phyloP scores from a whole-genome alignment of 23 tunicate species.

The Pegea sp. region DNA sequence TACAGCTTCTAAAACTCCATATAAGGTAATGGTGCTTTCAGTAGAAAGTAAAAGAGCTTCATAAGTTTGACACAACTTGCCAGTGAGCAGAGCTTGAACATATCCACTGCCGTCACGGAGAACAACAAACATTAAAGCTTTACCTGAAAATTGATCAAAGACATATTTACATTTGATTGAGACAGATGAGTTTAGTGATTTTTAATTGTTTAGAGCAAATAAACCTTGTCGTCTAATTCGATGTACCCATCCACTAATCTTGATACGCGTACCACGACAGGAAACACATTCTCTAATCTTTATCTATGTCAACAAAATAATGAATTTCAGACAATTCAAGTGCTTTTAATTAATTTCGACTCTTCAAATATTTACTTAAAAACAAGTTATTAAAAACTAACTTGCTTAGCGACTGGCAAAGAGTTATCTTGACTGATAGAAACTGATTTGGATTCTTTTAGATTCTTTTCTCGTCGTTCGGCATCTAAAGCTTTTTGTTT shows the following conservation, averaged over 20 bases:
- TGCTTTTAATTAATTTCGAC: background rate
- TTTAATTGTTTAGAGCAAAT: background rate
- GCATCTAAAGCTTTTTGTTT: slow-evolving; percentile 39
- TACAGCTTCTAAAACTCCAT: slow-evolving; percentile 33
- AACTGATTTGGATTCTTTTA: slow-evolving; percentile 71
- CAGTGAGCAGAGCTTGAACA: slow-evolving; percentile 59
- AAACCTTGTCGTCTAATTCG: slow-evolving; percentile 75
- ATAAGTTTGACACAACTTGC: slow-evolving; percentile 65
- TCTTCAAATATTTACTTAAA: background rate
- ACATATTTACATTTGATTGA: background rate
- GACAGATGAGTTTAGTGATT: background rate
- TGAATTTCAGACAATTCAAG: background rate
- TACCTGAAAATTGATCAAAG: slow-evolving; percentile 23
- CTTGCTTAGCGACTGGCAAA: slow-evolving; percentile 38
- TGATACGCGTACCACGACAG: slow-evolving; percentile 34
- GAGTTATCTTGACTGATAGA: slow-evolving; percentile 24
- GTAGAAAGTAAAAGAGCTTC: slow-evolving; percentile 48
- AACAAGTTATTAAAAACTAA: background rate
- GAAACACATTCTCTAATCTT: slow-evolving; percentile 28
- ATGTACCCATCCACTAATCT: slow-evolving; percentile 83
- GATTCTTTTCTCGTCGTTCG: slow-evolving; percentile 51
- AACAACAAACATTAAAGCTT: slow-evolving; percentile 60
- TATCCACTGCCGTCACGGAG: slow-evolving; percentile 86
- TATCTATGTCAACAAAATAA: slow-evolving; percentile 4
- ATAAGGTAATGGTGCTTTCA: slow-evolving; percentile 59